Evolutionary conservation across 1,140 invertebrate genomes (phyloP).

Genomic region (Pogonomyrmex barbatus): DNA sequence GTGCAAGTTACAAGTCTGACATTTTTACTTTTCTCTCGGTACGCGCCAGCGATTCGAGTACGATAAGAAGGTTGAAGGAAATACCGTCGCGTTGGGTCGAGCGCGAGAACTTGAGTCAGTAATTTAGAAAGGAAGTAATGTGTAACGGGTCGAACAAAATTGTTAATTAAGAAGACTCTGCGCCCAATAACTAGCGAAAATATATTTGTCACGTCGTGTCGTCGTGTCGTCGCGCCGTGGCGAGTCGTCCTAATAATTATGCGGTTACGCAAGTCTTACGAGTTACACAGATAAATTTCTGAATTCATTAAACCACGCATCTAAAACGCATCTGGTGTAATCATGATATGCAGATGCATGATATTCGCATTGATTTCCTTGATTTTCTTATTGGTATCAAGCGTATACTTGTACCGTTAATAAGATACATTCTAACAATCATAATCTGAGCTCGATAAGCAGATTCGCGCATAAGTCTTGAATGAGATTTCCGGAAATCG

Average conservation of each 20-base stretch:
- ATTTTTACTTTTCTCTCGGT: constrained; percentile 3
- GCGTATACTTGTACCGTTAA: not conserved
- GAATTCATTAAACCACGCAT: not conserved
- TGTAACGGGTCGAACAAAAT: constrained; percentile 67
- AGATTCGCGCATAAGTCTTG: not conserved
- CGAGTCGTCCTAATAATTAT: constrained; percentile 11
- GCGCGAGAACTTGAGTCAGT: constrained; percentile 59
- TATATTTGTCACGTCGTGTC: not conserved
- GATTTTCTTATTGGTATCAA: not conserved
- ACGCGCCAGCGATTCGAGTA: constrained; percentile 37
- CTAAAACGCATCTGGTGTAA: not conserved
- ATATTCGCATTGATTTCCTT: not conserved
- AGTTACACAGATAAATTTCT: constrained; percentile 4
- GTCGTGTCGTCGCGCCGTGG: not conserved
- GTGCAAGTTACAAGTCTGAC: not conserved
- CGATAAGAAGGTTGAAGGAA: constrained; percentile 65
- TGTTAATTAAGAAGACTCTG: constrained; percentile 66
- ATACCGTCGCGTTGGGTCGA: constrained; percentile 59
- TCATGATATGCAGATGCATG: not conserved
- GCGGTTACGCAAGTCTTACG: not conserved
- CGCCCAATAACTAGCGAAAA: constrained; percentile 41
- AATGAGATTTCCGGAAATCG: not conserved
- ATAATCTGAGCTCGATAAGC: not conserved
- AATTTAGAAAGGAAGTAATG: constrained; percentile 69
- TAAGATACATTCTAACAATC: not conserved